Base-by-base conservation (phyloP, 2,113 vertebrate species). In the Cepphus grylle region DNA sequence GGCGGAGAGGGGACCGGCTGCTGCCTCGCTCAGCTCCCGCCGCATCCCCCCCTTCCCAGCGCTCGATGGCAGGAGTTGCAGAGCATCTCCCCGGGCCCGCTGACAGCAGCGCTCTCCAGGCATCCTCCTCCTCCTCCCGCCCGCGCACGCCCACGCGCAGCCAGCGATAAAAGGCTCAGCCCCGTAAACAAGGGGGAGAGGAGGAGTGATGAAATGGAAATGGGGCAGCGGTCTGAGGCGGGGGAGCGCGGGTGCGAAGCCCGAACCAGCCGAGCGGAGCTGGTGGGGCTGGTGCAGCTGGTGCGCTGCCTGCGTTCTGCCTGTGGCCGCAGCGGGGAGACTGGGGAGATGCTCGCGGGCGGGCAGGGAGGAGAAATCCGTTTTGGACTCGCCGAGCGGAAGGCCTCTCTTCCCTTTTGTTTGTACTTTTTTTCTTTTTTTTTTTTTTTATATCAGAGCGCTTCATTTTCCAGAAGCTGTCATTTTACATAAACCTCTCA, bases 401-500 rank as follows among this genome's bases (percentile, higher is more conserved):
- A 32, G 55, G 42, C 93, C 88, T 87, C 70, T 84, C 90, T 82
- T 91, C 61, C 62, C 78, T 38, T 38, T 38, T 38, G 38, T 38
- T 38, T 95, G 81, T 66, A 58, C 84, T 73, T 67, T 40, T 40
- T 40, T 40, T 92, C 86, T 82, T 85, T 79, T 94, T 92, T 62
- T 92, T 88, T 82, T 85, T 79, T 94, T 92, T 62, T 13, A 61
- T 90, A 93, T 95, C 93, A 19, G 93, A 97, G 94, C 94, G 95
- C 97, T 98, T 98, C 96, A 50, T 98, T 98, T 97, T 97, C 97
- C 97, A 97, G 96, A 97, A 97, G 96, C 98, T 98, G 98, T 98
- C 97, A 97, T 98, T 97, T 98, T 96, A 95, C 96, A 97, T 98
- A 97, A 98, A 97, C 96, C 92, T 98, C 97, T 98, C 92, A 81